phyloP scores from a whole-genome alignment of 1,140 invertebrate genomes.

The Pseudomyrmex flavicornis region DNA sequence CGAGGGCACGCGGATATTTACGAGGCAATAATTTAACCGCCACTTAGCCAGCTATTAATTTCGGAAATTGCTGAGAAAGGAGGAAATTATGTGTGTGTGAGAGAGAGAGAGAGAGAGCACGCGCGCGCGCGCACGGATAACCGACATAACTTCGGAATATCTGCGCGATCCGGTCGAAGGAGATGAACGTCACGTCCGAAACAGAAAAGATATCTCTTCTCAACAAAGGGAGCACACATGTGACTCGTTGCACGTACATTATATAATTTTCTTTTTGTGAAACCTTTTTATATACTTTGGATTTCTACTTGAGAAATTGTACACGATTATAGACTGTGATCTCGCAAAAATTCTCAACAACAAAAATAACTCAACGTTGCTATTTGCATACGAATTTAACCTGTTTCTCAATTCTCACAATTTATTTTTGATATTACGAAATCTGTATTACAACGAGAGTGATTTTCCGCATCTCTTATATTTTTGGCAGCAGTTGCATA shows the following conservation, averaged over 20 bases:
- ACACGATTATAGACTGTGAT: conserved; percentile 8
- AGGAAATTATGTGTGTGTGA: conserved; percentile 75
- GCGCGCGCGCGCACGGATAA: not conserved
- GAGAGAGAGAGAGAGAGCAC: conserved; percentile 45
- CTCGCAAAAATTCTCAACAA: conserved; percentile 5
- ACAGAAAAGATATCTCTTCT: conserved; percentile 26
- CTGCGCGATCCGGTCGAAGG: conserved; percentile 14
- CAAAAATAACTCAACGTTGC: conserved; percentile 16
- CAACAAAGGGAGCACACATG: conserved; percentile 8
- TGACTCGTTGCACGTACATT: conserved; percentile 36
- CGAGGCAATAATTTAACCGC: conserved; percentile 84
- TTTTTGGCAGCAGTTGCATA: not conserved
- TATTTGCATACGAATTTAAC: not conserved
- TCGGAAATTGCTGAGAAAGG: conserved; percentile 81
- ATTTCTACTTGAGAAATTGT: no score
- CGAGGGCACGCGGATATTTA: conserved; percentile 81
- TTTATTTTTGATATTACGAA: conserved; percentile 35
- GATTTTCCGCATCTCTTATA: conserved; percentile 8
- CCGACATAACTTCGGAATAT: conserved; percentile 42
- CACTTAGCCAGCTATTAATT: conserved; percentile 84
- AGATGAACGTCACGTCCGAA: conserved; percentile 20
- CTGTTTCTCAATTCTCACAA: conserved; percentile 1
- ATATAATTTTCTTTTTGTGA: conserved; percentile 39
- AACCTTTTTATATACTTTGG: not conserved
- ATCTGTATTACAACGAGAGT: not conserved